Conservation (phyloP, 2,797 vertebrate species). For the Molossus alvarezi region DNA sequence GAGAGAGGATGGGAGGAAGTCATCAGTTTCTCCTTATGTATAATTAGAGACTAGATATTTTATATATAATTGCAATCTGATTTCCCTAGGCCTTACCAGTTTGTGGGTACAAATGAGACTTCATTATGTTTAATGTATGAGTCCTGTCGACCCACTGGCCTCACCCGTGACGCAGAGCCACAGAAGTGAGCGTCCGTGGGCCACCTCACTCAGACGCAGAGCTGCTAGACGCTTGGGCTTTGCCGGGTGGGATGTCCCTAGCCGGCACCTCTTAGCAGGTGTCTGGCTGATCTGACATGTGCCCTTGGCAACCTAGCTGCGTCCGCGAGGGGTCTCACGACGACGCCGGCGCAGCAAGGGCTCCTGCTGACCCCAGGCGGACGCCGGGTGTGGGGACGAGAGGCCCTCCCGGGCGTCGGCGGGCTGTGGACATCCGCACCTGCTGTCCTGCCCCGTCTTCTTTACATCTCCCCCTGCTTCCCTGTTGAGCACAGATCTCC, state of each 20-base stretch:
- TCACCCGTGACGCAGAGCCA: not conserved
- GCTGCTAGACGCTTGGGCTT: not conserved
- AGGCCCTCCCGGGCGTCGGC: not conserved
- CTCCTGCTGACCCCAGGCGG: not conserved
- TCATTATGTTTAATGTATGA: not conserved
- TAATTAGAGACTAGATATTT: not conserved
- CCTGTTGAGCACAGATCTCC: not conserved
- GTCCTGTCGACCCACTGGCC: not conserved
- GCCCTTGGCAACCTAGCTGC: not conserved
- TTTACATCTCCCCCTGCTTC: not conserved
- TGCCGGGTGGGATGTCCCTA: not conserved
- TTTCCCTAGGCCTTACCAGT: not conserved
- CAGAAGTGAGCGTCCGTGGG: fast-evolving
- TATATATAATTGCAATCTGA: not conserved
- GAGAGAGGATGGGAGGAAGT: not conserved
- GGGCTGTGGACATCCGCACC: fast-evolving
- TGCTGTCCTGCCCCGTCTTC: not conserved
- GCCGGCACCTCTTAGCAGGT: not conserved
- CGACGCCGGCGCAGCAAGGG: too few species aligned
- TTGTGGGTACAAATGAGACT: not conserved
- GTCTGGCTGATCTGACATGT: not conserved
- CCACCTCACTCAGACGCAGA: not conserved
- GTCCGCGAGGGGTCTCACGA: not conserved
- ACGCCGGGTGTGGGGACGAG: not conserved
- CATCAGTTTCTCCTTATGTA: not conserved